Evolutionary conservation across 2,113 vertebrate species (phyloP).

Genomic region (Ptilonorhynchus violaceus): DNA sequence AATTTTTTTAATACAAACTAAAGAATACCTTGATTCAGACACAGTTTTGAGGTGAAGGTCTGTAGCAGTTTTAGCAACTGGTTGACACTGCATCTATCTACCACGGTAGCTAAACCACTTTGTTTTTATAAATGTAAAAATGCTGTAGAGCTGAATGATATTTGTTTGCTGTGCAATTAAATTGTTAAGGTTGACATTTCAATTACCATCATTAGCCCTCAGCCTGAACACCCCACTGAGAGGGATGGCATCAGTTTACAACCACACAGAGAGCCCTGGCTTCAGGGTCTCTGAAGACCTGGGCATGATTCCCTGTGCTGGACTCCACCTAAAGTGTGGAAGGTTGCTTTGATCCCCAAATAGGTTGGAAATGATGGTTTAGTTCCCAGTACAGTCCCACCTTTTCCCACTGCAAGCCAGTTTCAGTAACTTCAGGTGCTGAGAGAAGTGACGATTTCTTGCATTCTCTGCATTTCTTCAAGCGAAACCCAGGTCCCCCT

Average conservation of each 20-base stretch:
- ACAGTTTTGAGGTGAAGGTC: background rate
- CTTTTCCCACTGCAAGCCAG: background rate
- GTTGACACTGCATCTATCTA: background rate
- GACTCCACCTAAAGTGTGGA: background rate
- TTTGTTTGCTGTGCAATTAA: slow-evolving; percentile 24
- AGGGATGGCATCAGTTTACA: background rate
- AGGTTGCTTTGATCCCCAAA: background rate
- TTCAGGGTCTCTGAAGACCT: background rate
- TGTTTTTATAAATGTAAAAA: background rate
- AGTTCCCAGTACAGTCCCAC: background rate
- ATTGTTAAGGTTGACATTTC: background rate
- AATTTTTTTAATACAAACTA: background rate
- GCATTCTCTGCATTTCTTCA: background rate
- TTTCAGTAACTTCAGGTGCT: background rate
- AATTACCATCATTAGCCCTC: slow-evolving; percentile 15
- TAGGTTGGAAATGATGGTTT: background rate
- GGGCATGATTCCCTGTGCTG: background rate
- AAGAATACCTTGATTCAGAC: background rate
- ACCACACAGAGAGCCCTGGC: background rate
- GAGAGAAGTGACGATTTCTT: background rate
- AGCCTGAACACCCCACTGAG: background rate
- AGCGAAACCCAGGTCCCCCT: fast-evolving
- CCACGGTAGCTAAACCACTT: background rate
- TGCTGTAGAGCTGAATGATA: background rate
- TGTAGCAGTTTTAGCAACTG: background rate